These are phyloP conservation scores for Monodelphis domestica DNA, from an alignment of 2,797 vertebrate genomes.

Conservation along the genomic window DNA sequence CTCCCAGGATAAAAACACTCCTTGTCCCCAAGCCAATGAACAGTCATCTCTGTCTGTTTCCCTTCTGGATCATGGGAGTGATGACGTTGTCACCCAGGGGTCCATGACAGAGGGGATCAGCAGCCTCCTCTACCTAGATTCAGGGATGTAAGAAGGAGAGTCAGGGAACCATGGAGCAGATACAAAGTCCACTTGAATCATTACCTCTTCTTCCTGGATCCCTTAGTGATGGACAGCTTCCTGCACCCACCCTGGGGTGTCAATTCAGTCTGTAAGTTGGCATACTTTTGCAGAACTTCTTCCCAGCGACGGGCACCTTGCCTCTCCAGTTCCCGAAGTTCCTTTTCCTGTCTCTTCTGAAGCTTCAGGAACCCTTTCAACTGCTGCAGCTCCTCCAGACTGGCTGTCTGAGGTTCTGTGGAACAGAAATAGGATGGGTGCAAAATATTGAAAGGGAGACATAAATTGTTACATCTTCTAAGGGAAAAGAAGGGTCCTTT, in stretches of 20 bases:
- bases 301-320: slow-evolving; percentile 91
- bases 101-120: not conserved
- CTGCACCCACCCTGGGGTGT: slow-evolving; percentile 75
- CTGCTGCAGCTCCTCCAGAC: slow-evolving; percentile 90
- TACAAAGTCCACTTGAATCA: not conserved
- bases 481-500: not conserved
- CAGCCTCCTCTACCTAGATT: not conserved
- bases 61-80: not conserved
- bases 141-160: not conserved
- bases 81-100: not conserved
- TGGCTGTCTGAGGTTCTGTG: slow-evolving; percentile 89
- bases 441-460: not conserved
- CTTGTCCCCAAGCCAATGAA: not conserved
- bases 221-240: slow-evolving; percentile 70
- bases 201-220: slow-evolving; percentile 90
- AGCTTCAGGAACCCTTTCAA: slow-evolving; percentile 93
- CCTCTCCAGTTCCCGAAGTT: slow-evolving; percentile 91
- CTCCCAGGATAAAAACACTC: not conserved
- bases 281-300: slow-evolving; percentile 92
- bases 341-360: slow-evolving; percentile 94
- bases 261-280: slow-evolving; percentile 84
- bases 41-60: not conserved
- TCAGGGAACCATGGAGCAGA: not conserved
- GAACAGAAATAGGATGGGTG: not conserved
- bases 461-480: not conserved